Base-by-base conservation (phyloP, 2,113 vertebrate genomes). In the Melanostigma gelatinosum region DNA sequence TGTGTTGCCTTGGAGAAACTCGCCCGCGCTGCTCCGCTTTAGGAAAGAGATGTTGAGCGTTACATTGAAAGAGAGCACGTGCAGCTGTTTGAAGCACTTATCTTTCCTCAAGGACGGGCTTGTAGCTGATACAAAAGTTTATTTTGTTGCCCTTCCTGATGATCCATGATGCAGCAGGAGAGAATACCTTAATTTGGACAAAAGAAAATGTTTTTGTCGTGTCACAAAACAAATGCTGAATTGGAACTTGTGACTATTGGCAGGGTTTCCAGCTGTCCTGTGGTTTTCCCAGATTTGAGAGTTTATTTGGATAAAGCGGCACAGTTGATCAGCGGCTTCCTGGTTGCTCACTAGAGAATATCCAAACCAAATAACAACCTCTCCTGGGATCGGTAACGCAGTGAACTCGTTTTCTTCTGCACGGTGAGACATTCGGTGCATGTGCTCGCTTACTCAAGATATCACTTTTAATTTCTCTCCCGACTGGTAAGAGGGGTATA, bases 1-100 rank as follows among this genome's bases (percentile, higher is more conserved):
- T 8, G 72, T n/a, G 92, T 94, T 90, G 90, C 91, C 79, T 27
- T 77, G 90, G 91, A 92, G 89, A 91, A 34, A 72, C 55, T 86
- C 62, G 66, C 60, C 70, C 40, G 77, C 71, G 65, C 62, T 63
- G 32, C 73, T 83, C 75, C 88, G 85, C 86, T 79, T 65, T 80
- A 82, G 86, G 86, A 88, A 90, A 80, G 61, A 75, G 57, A 73
- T 50, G 55, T 68, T 81, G 67, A 55, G 57, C 48, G 48, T 78
- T 84, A 78, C 20, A 5, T 73, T 73, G n/a, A 80, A 61, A n/a
- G 40, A 58, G 54, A 83, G 60, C 15, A 6, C 18, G 66, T 63
- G 66, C 18, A 29, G 40, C 81, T 63, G 42, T 50, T 65, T 74
- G 57, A 61, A 70, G 61, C 42, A 62, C 66, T 12, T 42, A 10